Evolutionary conservation across 2,888 invertebrate genomes (phyloP), one percentile per base, ranked within the genome.

Genomic region (Drosophila mercatorum): DNA sequence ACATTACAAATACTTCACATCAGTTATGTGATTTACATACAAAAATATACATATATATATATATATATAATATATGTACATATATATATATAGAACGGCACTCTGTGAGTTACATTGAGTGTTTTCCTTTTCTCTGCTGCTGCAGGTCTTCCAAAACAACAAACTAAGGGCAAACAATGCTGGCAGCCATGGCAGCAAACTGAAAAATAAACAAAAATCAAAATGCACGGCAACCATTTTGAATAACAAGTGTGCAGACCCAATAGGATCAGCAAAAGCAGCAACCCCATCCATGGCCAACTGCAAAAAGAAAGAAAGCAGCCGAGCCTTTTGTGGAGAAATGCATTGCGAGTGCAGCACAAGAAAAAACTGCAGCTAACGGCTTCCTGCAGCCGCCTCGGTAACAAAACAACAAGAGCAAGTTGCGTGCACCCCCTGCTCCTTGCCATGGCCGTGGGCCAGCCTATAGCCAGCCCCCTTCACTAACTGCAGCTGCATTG

Each of bases 211-310:
- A 72, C 81, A 87, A 84, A 80, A 87, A 87, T 78, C 81, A 88
- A 85, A 86, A 81, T 85, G 88, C 86, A 80, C 76, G 88, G 85
- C 85, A 81, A 86, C 88, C 88, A 88, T 86, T 86, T 86, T 85
- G 85, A 86, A 85, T 85, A 85, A 83, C 86, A 85, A 88, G 88
- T 83, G 88, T 81, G 78, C 83, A 72, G 78, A 68, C 36, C 60
- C 58, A 72, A 59, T 62, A 63, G 31, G 60, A 38, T 8, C 47
- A 55, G 26, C 51, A 68, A 52, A 51, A 63, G 36, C 56, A 60
- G 34, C 74, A 8, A 4, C 28, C 31, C 47, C 14, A 31, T 38
- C 36, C 41, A 22, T 8, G 40, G 49, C 56, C 17, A 26, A n/a
- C 17, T 40, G 44, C 63, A 78, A 78, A 78, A 78, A 68, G 77